Base-by-base conservation (phyloP, 1,140 invertebrate species). In the Prorops nasuta region DNA sequence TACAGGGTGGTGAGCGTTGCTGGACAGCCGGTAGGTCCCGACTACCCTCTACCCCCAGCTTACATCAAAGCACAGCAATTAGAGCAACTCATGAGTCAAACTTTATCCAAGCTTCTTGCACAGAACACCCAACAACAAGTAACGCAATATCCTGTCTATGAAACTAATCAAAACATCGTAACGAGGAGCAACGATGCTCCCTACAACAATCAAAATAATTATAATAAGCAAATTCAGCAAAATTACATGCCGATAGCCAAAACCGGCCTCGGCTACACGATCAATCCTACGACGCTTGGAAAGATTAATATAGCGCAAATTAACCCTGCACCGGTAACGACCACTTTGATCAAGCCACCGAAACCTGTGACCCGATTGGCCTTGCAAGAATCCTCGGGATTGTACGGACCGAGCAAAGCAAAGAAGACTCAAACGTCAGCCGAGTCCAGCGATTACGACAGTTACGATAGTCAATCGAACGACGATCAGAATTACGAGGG, bases 61-160 rank as follows among this genome's bases (percentile, higher is more conserved):
- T 67, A 67, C 12, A 47, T 54, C 15, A 74, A 65, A 18, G 56
- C 50, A 31, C 67, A 71, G 8, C 72, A 72, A 0, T 32, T 73
- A 14, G 72, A 76, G 15, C 65, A 72, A 19, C 16, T 71, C 0
- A 70, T 68, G 67, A 61, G 57, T 7, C 70, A 71, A 41, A 54
- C 64, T 1, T 24, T 75, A 18, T 47, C 60, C 0, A 72, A 63
- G 36, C 17, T 74, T 3, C 32, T 75, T 4, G 49, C 63, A 0
- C 71, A 72, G 20, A 71, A 67, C 35, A 38, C 59, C 0, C 53
- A 34, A 7, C 61, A 66, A n/a, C 65, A 67, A n/a, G 38, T 55
- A 14, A 35, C 18, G 8, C 57, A 54, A 8, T 46, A 56, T 35
- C 32, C 34, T 19, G 36, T n/a, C n/a, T 43, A 43, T 21, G 47